Evolutionary conservation across 2,888 invertebrate species (phyloP), one percentile per base, ranked within the genome.

Genomic region (Hirtodrosophila cameraria): DNA sequence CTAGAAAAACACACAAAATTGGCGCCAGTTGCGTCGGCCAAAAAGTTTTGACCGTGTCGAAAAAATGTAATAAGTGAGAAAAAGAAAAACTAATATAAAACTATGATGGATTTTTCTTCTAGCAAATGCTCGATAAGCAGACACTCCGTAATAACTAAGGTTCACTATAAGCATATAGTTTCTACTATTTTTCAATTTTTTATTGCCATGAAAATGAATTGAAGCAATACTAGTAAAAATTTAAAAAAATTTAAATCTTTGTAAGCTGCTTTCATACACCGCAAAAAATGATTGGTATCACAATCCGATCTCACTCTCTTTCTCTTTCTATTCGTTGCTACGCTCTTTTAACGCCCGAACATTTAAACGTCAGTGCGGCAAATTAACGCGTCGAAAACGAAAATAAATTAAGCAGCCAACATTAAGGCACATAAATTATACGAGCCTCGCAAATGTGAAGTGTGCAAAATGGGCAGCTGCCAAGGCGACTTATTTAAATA

Each of bases 371-470:
- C 49, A 63, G 57, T 55, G 63, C 59, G 41, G 54, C 71, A 71
- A 77, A 77, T 80, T 76, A 77, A 72, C 82, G 59, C 53, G 50
- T 41, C 42, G 57, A 60, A 50, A 60, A 23, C 33, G 63, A 60
- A 78, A 60, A 81, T 81, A 75, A 61, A 69, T 75, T 72, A 78
- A 61, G 68, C 62, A 58, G 50, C 42, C 72, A 39, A 64, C 57
- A 78, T 78, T 64, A 75, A 50, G 61, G 64, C 41, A 50, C 75
- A 71, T 74, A 76, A 81, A 81, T 80, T 68, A 81, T 63, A 67
- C 13, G 70, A 54, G 11, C 0, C 27, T n/a, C 50, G 13, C 15
- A 15, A 62, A 28, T 59, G 46, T 33, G 12, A 55, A 45, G 55
- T 18, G 55, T 5, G 62, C 45, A 46, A 62, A 62, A 31, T 50